phyloP scores from a whole-genome alignment of 2,797 vertebrate genomes.

The Halcyon smyrnensis region DNA sequence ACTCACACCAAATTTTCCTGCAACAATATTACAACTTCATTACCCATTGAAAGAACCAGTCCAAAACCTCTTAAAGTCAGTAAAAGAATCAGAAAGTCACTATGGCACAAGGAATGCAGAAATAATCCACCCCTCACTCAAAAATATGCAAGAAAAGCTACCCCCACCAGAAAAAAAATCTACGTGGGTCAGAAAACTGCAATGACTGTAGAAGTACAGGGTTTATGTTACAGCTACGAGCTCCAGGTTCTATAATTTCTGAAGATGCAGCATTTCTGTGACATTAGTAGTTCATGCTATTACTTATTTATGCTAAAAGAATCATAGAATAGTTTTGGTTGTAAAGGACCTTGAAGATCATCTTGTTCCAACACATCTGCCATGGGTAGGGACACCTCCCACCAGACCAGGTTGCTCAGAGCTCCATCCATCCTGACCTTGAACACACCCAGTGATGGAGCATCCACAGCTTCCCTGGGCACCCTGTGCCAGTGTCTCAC shows the following conservation, averaged over 20 bases:
- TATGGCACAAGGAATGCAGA: not conserved
- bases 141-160: not conserved
- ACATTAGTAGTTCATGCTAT: accelerated
- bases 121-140: not conserved
- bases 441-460: not conserved
- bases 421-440: too few species aligned
- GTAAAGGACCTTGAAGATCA: not conserved
- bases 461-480: not conserved
- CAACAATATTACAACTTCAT: not conserved
- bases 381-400: not conserved
- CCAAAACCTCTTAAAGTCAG: not conserved
- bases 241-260: not conserved
- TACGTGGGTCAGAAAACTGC: not conserved
- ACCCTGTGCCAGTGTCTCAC: accelerated
- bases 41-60: not conserved
- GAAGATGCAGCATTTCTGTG: not conserved
- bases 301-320: not conserved
- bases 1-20: not conserved
- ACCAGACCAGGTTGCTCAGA: too few species aligned
- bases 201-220: not conserved
- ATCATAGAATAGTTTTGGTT: not conserved
- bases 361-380: not conserved
- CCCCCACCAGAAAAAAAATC: not conserved
- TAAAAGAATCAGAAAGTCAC: not conserved
- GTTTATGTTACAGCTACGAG: not conserved